Evolutionary conservation across 2,888 invertebrate species (phyloP), one percentile per base, ranked within the genome.

Genomic region (Cryptocheilus praepositus): DNA sequence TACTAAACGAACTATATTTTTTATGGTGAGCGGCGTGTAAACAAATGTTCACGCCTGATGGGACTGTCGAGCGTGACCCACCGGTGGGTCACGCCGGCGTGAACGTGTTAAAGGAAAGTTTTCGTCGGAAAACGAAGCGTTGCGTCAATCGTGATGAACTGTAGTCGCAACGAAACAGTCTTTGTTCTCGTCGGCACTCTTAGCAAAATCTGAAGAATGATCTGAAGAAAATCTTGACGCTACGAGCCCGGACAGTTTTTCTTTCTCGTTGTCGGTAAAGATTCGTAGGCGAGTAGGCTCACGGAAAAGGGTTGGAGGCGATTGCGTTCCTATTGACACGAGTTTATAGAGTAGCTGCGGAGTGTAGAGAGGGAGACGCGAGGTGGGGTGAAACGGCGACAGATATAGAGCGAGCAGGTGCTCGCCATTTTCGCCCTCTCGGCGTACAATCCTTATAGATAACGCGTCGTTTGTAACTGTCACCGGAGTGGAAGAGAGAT

Each of bases 381-480:
- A 56, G 18, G 15, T 18, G 53, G 51, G 56, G 58, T 61, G 53
- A 55, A 46, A 53, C 57, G 28, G 66, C 60, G 57, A 59, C 55
- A 68, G 69, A 69, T 71, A 84, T 80, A 78, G 79, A 71, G 79
- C 74, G 79, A 81, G 84, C 85, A 85, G 86, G 86, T 85, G 86
- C 83, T 85, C 73, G 77, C 81, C 78, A 83, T 85, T 86, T 83
- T 85, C 85, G 78, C 81, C 73, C 79, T 83, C 79, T 74, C 80
- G 76, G 63, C 79, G 77, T 78, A 77, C 83, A 84, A 86, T 86
- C 85, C 85, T 86, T 84, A 83, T 78, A 83, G 85, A 87, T 87
- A 86, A 86, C 84, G 80, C 81, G 81, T 85, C 86, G 86, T 87
- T 86, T 86, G 86, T 86, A 85, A 86, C 86, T 86, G 86, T 86